Conservation (phyloP, 2,797 vertebrate species). For the Sebastes elongatus region DNA sequence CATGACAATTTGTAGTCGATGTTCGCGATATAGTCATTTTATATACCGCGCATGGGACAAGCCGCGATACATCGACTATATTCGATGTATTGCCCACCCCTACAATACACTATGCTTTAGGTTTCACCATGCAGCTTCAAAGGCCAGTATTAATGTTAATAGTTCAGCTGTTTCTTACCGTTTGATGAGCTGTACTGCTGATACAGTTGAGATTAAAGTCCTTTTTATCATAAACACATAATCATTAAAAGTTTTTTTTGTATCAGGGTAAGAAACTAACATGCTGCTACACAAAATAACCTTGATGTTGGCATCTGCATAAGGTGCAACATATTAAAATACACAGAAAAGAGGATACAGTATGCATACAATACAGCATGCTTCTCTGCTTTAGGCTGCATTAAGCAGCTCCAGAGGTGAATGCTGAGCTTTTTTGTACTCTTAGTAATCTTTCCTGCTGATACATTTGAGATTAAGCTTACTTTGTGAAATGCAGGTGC, state of each 20-base stretch:
- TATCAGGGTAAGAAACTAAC: not conserved
- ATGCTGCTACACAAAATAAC: not conserved
- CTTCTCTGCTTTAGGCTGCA: not conserved
- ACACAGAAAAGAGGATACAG: not conserved
- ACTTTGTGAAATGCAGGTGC: constrained; percentile 17
- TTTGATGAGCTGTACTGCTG: constrained; percentile 34
- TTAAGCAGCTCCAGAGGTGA: not conserved
- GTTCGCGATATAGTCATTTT: too few species aligned
- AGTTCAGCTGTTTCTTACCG: constrained; percentile 21
- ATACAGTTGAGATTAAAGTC: not conserved
- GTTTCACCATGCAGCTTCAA: constrained; percentile 31
- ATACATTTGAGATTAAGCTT: constrained; percentile 10
- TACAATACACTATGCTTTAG: too few species aligned
- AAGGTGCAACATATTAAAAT: not conserved
- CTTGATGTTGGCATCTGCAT: not conserved
- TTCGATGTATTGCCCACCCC: too few species aligned
- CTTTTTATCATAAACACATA: not conserved
- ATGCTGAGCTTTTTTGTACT: not conserved
- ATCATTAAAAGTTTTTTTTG: not conserved
- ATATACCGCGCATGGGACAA: too few species aligned
- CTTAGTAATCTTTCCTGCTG: not conserved
- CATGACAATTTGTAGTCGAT: too few species aligned
- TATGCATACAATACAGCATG: not conserved
- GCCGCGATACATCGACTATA: too few species aligned
- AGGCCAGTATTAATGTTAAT: constrained; percentile 12